Evolutionary conservation across 1,140 invertebrate species (phyloP).

Genomic region (Zaprionus taronus): DNA sequence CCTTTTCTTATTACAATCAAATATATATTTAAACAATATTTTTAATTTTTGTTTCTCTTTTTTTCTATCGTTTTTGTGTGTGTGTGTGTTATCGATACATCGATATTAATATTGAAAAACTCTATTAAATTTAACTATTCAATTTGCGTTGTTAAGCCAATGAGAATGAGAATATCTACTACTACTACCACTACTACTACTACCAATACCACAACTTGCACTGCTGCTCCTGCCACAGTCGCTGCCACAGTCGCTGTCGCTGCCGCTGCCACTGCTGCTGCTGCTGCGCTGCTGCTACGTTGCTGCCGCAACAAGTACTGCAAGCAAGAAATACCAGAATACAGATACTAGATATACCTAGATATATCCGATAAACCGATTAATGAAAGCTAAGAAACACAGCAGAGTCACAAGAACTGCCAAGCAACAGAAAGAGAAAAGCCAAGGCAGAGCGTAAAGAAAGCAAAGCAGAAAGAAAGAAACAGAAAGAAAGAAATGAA

Average conservation of each 20-base stretch:
- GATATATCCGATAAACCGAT: constrained; percentile 25
- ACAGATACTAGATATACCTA: constrained; percentile 42
- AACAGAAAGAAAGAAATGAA: constrained; percentile 19
- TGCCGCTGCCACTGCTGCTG: constrained; percentile 11
- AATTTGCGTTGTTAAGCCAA: constrained; percentile 84
- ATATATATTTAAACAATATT: constrained; percentile 52
- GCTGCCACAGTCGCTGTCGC: constrained; percentile 47
- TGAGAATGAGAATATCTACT: constrained; percentile 84
- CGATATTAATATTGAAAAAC: constrained; percentile 73
- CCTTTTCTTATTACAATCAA: constrained; percentile 29
- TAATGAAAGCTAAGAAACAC: constrained; percentile 23
- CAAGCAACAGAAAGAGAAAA: neutral
- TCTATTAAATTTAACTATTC: constrained; percentile 83
- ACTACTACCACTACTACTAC: constrained; percentile 75
- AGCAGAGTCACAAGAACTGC: constrained; percentile 13
- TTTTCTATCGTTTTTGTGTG: constrained; percentile 61
- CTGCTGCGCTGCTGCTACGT: constrained; percentile 13
- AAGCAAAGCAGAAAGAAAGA: neutral
- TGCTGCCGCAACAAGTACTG: constrained; percentile 28
- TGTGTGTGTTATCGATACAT: constrained; percentile 65
- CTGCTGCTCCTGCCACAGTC: constrained; percentile 73
- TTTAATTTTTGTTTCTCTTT: constrained; percentile 59
- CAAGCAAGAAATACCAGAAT: constrained; percentile 32
- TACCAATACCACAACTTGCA: constrained; percentile 81
- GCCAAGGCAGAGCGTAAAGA: neutral